Evolutionary conservation across 2,797 vertebrate genomes (phyloP).

Genomic region (Stomatorhinus walkeri): DNA sequence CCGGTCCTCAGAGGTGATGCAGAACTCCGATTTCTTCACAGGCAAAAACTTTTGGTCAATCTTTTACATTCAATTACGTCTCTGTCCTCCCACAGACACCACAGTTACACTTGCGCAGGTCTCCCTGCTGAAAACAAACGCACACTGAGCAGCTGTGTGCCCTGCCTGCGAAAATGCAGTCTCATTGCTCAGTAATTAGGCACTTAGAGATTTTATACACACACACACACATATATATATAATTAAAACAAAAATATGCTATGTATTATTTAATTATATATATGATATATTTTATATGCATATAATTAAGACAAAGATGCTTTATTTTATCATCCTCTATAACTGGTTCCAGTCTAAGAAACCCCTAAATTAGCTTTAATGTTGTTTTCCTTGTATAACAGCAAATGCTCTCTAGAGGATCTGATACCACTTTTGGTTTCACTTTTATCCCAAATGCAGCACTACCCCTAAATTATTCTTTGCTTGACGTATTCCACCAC

Average conservation of each 20-base stretch:
- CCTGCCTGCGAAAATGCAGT: background rate
- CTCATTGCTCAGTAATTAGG: background rate
- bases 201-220: background rate
- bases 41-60: background rate
- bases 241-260: background rate
- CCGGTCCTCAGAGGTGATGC: background rate
- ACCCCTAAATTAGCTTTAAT: background rate
- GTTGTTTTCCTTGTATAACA: conserved; percentile 14
- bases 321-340: conserved; percentile 6
- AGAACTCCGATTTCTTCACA: background rate
- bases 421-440: background rate
- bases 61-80: background rate
- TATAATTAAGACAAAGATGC: background rate
- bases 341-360: conserved; percentile 16
- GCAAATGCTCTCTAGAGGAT: background rate
- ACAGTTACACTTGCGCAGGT: background rate
- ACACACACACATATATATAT: background rate
- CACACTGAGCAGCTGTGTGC: too few relatives aligned
- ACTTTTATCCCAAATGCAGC: background rate
- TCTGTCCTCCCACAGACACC: background rate
- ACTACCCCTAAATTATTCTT: background rate
- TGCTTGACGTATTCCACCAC: background rate
- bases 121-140: background rate
- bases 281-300: too few relatives aligned
- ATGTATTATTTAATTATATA: too few relatives aligned